These are phyloP conservation scores for Stomatorhinus walkeri DNA, from an alignment of 2,797 vertebrate species.

Conservation along the genomic window DNA sequence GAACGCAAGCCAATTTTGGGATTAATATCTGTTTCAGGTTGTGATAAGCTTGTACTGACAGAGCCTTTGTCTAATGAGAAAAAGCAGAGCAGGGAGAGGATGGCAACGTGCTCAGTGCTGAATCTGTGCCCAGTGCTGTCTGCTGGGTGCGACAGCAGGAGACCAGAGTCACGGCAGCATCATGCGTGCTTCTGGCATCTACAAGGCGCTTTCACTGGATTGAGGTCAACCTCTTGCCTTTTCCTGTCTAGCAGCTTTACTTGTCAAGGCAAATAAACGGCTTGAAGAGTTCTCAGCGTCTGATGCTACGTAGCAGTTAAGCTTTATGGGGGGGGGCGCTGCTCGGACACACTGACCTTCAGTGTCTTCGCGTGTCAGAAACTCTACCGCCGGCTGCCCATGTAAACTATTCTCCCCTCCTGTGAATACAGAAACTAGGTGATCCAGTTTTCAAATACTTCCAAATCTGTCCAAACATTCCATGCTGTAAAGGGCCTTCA, in stretches of 20 bases:
- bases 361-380: background rate
- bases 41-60: background rate
- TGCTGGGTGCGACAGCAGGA: background rate
- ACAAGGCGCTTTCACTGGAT: background rate
- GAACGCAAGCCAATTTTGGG: background rate
- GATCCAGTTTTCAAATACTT: slow-evolving; percentile 1
- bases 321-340: background rate
- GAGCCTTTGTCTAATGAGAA: background rate
- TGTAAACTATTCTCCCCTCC: background rate
- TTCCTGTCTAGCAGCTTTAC: background rate
- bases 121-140: background rate
- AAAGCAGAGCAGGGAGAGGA: background rate
- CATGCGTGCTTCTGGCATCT: background rate
- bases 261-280: background rate
- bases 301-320: background rate
- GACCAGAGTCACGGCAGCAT: background rate
- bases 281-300: background rate
- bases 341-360: background rate
- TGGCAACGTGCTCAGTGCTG: background rate
- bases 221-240: background rate
- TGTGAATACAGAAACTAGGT: background rate
- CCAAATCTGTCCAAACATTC: background rate
- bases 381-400: background rate
- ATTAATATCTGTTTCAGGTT: background rate
- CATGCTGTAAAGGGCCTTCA: background rate